Base-by-base conservation (phyloP, 2,113 vertebrate species). In the Amblyopsis rosae region DNA sequence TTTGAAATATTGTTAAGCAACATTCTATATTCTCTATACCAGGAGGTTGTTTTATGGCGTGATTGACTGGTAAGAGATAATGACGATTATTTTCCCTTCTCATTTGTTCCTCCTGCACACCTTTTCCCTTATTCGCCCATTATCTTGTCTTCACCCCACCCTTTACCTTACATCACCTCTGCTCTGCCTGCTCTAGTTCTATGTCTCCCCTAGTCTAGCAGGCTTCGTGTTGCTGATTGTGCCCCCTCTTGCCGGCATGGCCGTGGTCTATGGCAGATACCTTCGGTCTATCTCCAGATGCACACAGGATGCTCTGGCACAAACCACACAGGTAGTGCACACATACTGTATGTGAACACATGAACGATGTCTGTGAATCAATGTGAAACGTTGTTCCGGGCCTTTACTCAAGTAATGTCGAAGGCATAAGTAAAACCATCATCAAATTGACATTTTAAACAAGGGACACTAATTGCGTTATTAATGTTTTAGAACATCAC, bases 281-380 rank as follows among this genome's bases (percentile, higher is more conserved):
- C 91, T 99, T 19, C 92, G 95, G 81, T 94, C 95, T 69, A 91
- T 99, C 79, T 95, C 95, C 67, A 96, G 93, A 89, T 71, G 84
- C 48, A 98, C 94, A 0, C 98, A 99, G 84, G 96, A 99, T n/a
- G 93, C 96, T 7, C 92, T 98, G 16, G 98, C 98, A 66, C 92
- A 95, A 62, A 93, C 98, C 69, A 96, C 97, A 66, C 93, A 99
- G 96, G 98, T 89, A 82, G 9, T 12, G 1, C 12, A 48, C 13
- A 62, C 6, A 35, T 55, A 10, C 35, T 41, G 35, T 41, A 6
- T 41, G 7, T 1, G 35, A 15, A 55, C 54, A 55, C 54, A 55
- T 55, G 7, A 41, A 41, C 35, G 2, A 41, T 41, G 35, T 41
- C 35, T 41, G 35, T 41, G 35, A 8, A 41, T 54, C 12, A 1